These are phyloP conservation scores for Mus spicilegus DNA, from an alignment of 2,113 vertebrate species.

Conservation along the genomic window DNA sequence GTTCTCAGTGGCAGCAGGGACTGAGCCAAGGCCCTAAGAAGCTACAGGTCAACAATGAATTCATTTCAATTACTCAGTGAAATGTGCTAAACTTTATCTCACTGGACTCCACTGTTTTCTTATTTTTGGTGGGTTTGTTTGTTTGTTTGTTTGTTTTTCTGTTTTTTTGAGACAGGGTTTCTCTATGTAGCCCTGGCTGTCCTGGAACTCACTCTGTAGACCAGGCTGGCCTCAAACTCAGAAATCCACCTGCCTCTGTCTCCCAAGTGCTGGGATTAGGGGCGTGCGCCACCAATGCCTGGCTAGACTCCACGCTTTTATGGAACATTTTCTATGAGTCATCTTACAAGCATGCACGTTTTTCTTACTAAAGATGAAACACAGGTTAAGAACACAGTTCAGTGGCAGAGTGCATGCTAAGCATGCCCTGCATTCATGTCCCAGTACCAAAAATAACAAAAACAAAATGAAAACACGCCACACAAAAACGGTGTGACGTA, in stretches of 20 bases:
- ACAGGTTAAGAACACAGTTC: background rate
- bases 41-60: background rate
- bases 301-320: background rate
- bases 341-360: background rate
- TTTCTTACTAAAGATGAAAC: slow-evolving; percentile 21
- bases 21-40: background rate
- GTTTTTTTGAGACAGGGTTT: no score
- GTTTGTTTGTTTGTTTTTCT: no score
- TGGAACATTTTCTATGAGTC: background rate
- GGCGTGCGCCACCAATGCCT: no score
- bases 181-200: no score
- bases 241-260: no score
- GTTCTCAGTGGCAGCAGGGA: background rate
- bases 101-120: background rate
- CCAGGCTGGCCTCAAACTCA: no score
- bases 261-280: no score
- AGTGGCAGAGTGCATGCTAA: background rate
- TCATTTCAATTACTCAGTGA: slow-evolving; percentile 13
- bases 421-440: no score
- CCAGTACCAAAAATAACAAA: background rate
- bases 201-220: no score
- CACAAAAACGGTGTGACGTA: background rate
- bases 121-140: no score
- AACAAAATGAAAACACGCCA: background rate
- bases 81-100: background rate